Conservation (phyloP, 2,113 vertebrate genomes). For the Microcebus murinus region DNA sequence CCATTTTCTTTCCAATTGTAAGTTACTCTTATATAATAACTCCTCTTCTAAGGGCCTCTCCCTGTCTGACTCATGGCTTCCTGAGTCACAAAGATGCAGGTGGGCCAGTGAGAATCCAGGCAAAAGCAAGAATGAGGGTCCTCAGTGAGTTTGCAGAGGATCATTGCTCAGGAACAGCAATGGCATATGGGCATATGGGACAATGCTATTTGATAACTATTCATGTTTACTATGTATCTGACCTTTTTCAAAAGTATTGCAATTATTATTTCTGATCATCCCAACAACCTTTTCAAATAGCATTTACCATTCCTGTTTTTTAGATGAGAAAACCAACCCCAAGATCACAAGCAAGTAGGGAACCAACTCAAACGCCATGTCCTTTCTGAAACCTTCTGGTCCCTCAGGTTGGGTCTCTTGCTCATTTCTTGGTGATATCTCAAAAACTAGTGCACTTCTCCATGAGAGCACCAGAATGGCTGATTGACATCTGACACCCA, state of each 20-base stretch:
- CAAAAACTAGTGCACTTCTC: background rate
- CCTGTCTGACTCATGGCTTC: background rate
- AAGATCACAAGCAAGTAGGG: background rate
- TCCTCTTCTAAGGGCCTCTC: background rate
- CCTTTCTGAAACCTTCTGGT: background rate
- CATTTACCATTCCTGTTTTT: background rate
- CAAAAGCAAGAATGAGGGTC: background rate
- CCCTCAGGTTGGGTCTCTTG: background rate
- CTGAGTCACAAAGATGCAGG: background rate
- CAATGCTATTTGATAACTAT: background rate
- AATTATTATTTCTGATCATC: background rate
- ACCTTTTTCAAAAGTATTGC: background rate
- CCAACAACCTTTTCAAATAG: background rate
- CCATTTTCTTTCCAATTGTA: background rate
- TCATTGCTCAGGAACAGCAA: background rate
- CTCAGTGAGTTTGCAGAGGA: background rate
- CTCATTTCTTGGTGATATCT: background rate
- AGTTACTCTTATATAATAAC: no score
- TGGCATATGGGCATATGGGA: no score
- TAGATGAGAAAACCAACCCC: background rate
- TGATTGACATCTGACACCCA: background rate
- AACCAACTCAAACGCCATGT: background rate
- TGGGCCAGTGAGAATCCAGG: background rate
- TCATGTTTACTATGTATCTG: fast-evolving
- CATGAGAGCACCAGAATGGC: fast-evolving